A percentile compares a stretch with the other conserved stretches of the same genome.
Conservation (phyloP, 2,888 invertebrate genomes). For the Synergus gifuensis region DNA sequence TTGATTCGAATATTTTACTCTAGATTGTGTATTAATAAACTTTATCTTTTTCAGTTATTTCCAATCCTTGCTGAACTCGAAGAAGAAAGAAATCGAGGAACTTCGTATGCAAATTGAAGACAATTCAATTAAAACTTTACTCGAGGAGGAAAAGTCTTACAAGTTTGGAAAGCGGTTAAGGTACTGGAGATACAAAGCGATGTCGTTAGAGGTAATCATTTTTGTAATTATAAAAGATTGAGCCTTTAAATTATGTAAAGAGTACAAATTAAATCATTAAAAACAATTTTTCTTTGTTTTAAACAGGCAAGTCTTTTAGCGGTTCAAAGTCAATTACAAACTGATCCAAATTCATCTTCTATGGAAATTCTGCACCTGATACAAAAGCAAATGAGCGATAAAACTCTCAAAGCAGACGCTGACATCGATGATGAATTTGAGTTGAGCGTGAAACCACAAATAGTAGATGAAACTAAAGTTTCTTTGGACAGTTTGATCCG, state of each 20-base stretch:
- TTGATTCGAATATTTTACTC: neutral
- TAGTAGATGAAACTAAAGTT: slow-evolving; percentile 51
- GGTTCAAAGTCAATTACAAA: slow-evolving; percentile 54
- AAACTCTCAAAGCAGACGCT: slow-evolving; percentile 45
- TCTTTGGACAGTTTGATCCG: slow-evolving; percentile 52
- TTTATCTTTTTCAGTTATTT: slow-evolving; percentile 62
- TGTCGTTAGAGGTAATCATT: slow-evolving; percentile 58
- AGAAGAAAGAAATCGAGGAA: slow-evolving; percentile 65
- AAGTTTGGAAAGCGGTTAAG: slow-evolving; percentile 49
- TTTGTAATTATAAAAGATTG: slow-evolving; percentile 66
- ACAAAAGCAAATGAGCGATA: slow-evolving; percentile 42
- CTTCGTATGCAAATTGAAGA: slow-evolving; percentile 63
- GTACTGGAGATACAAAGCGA: slow-evolving; percentile 60
- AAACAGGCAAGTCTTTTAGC: slow-evolving; percentile 57
- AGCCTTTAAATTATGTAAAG: neutral
- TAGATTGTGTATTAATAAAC: slow-evolving; percentile 30
- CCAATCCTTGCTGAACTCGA: slow-evolving; percentile 54
- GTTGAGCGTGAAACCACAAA: slow-evolving; percentile 36
- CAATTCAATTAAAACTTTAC: slow-evolving; percentile 60
- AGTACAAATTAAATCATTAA: slow-evolving; percentile 59
- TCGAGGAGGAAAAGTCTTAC: slow-evolving; percentile 49
- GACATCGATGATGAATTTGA: slow-evolving; percentile 40
- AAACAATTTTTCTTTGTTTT: slow-evolving; percentile 59
- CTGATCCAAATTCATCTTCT: slow-evolving; percentile 47
- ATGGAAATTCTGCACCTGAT: slow-evolving; percentile 49